Conservation (phyloP, 2,797 vertebrate genomes). For the Fistularia commersonii region DNA sequence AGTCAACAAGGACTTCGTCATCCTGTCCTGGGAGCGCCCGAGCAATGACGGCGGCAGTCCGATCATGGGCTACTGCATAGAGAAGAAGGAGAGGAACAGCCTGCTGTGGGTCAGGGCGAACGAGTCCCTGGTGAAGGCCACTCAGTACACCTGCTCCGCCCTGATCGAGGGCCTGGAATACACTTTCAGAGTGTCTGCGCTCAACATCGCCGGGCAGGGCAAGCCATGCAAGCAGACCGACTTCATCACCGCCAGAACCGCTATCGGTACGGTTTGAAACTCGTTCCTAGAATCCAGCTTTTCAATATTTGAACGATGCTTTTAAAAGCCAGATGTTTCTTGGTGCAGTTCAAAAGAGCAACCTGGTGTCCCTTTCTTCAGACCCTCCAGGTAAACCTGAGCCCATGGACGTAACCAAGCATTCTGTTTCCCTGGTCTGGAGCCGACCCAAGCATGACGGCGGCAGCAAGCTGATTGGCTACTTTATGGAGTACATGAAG, state of each 20-base stretch:
- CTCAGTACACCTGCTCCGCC: constrained; percentile 89
- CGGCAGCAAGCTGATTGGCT: constrained; percentile 95
- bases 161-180: constrained; percentile 95
- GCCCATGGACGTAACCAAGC: constrained; percentile 90
- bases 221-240: constrained; percentile 97
- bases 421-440: constrained; percentile 89
- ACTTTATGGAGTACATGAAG: constrained; percentile 90
- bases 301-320: not conserved
- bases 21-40: constrained; percentile 92
- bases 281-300: not conserved
- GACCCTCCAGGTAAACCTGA: constrained; percentile 95
- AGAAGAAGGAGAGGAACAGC: constrained; percentile 97
- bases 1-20: constrained; percentile 90
- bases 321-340: too few species aligned
- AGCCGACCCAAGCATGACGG: constrained; percentile 91
- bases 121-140: constrained; percentile 85
- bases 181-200: constrained; percentile 91
- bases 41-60: constrained; percentile 91
- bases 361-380: constrained; percentile 16
- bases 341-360: not conserved
- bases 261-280: constrained; percentile 78
- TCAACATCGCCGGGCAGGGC: constrained; percentile 92
- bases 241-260: constrained; percentile 89
- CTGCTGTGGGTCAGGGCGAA: constrained; percentile 94
- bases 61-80: constrained; percentile 89